Evolutionary conservation across 2,888 invertebrate species (phyloP), one percentile per base, ranked within the genome.

Genomic region (Latheticus oryzae): DNA sequence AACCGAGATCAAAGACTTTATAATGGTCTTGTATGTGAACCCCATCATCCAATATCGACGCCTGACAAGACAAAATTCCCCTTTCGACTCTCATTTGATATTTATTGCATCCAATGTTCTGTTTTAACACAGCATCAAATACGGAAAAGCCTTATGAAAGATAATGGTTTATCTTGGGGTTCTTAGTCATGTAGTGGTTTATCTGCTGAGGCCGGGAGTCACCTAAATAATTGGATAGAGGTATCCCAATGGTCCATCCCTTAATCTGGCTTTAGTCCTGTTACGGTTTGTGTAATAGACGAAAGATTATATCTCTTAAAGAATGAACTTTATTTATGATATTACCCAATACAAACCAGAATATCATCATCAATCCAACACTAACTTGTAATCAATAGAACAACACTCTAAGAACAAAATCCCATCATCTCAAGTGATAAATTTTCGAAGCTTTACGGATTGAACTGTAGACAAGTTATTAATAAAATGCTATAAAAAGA

Each of bases 191-290:
- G 51, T 37, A 48, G 45, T 45, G 40, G 55, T 47, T 55, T 55
- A 55, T 55, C 40, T 40, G 32, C 32, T 42, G 42, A 40, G 28
- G 30, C 40, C 23, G 30, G 24, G 33, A 56, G 48, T 56, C 48
- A 48, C 33, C 48, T 42, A 42, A 32, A 48, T 56, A 56, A 56
- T 56, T 56, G 48, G 48, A 42, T 56, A 32, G 55, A 32, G 28
- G 48, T 56, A 42, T 48, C 55, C 48, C 40, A 47, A 51, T 42
- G 48, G 42, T 33, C 48, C 38, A 23, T 40, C 32, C 26, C 16
- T 28, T 45, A 45, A 54, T 54, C 45, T 37, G 33, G 48, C 35
- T 12, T 48, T 35, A 33, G 48, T 35, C 16, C 24, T 48, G 15
- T 12, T 48, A 15, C 24, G 33, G 48, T 48, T 35, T 35, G 24